These are phyloP conservation scores for Planococcus citri DNA, from an alignment of 1,140 invertebrate species.

Conservation along the genomic window DNA sequence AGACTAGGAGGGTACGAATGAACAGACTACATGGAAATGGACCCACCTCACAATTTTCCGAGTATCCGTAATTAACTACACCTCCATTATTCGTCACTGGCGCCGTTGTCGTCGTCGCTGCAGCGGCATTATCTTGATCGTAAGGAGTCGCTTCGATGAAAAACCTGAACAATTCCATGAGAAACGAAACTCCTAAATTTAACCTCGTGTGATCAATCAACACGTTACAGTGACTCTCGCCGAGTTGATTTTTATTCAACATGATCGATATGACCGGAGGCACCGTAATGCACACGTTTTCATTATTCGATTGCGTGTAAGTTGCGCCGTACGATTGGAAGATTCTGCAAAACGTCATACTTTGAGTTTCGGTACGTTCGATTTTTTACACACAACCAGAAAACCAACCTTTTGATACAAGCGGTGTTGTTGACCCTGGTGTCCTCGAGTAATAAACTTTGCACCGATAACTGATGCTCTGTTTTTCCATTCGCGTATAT, in stretches of 20 bases:
- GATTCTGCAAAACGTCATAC: not conserved
- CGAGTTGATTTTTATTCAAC: conserved; percentile 47
- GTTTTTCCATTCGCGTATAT: conserved; percentile 55
- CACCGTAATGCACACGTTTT: conserved; percentile 47
- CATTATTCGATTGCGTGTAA: conserved; percentile 33
- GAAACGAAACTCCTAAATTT: conserved; percentile 59
- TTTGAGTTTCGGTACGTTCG: too few species aligned
- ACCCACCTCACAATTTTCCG: not conserved
- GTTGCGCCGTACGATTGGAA: conserved; percentile 1
- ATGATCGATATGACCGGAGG: conserved; percentile 53
- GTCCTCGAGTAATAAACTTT: conserved; percentile 55
- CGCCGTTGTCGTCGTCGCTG: not conserved
- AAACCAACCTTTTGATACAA: not conserved
- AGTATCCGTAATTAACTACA: not conserved
- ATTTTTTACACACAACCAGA: too few species aligned
- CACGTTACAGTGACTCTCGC: conserved; percentile 49
- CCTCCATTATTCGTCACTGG: not conserved
- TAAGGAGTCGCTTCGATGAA: conserved; percentile 51
- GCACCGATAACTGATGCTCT: conserved; percentile 56
- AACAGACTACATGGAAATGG: too few species aligned
- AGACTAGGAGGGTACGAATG: too few species aligned
- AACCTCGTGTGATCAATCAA: conserved; percentile 56
- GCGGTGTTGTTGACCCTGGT: conserved; percentile 28
- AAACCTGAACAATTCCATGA: conserved; percentile 51
- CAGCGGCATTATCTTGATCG: conserved; percentile 37